phyloP scores from a whole-genome alignment of 1,140 invertebrate species.

The Camponotus floridanus region DNA sequence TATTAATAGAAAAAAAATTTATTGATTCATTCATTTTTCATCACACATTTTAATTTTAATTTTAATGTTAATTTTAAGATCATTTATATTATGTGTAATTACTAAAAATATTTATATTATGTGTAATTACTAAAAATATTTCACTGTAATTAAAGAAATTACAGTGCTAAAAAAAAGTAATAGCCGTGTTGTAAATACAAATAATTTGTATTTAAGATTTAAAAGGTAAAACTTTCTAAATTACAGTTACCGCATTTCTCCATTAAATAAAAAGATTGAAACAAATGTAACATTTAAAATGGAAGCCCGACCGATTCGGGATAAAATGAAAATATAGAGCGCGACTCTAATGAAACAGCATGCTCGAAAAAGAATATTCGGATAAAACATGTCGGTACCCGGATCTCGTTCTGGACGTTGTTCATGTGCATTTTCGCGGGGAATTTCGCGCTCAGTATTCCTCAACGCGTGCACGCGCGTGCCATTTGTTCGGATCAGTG shows the following conservation, averaged over 20 bases:
- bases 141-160: not conserved
- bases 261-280: not conserved
- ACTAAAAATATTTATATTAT: too few relatives aligned
- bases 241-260: not conserved
- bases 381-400: slow-evolving; percentile 62
- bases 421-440: slow-evolving; percentile 70
- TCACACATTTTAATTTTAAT: too few relatives aligned
- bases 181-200: not conserved
- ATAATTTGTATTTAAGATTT: not conserved
- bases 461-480: slow-evolving; percentile 73
- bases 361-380: slow-evolving; percentile 47
- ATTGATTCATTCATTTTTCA: too few relatives aligned
- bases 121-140: too few relatives aligned
- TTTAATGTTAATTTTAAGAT: too few relatives aligned
- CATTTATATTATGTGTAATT: too few relatives aligned
- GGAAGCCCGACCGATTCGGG: slow-evolving; percentile 3
- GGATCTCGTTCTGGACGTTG: slow-evolving; percentile 67
- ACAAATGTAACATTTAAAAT: slow-evolving; percentile 14
- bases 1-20: too few relatives aligned
- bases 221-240: not conserved
- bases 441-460: slow-evolving; percentile 67
- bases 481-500: slow-evolving; percentile 71
- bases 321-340: slow-evolving; percentile 49
- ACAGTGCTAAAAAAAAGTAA: not conserved
- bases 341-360: slow-evolving; percentile 46